Percentiles rank a stretch among this genome's conserved stretches.
phyloP scores from a whole-genome alignment of 92 coral and sea anemone species.

The Parazoanthus atlanticus region DNA sequence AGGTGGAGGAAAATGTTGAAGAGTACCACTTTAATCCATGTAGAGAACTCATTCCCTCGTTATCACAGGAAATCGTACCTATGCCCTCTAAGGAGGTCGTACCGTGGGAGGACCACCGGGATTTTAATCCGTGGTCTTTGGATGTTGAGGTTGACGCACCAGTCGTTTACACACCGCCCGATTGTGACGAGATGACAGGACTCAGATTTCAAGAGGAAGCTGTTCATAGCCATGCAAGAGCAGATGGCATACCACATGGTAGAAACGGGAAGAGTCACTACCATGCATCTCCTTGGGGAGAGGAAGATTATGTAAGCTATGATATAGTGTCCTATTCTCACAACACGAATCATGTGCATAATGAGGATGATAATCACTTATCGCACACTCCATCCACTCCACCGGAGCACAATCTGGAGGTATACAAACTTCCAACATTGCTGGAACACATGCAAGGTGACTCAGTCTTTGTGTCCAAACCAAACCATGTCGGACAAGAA shows the following conservation, averaged over 20 bases:
- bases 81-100: conserved; percentile 18
- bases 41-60: conserved; percentile 24
- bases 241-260: conserved; percentile 48
- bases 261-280: conserved; percentile 61
- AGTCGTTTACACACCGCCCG: conserved; percentile 66
- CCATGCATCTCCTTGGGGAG: conserved; percentile 37
- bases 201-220: conserved; percentile 47
- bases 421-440: conserved; percentile 78
- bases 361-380: conserved; percentile 11
- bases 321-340: conserved; percentile 19
- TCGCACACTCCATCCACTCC: conserved; percentile 24
- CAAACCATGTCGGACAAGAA: conserved; percentile 59
- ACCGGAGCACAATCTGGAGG: conserved; percentile 44
- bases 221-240: conserved; percentile 59
- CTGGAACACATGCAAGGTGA: conserved; percentile 84
- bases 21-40: conserved; percentile 34
- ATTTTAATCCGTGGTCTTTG: conserved; percentile 60
- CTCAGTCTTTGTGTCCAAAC: conserved; percentile 23
- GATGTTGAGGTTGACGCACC: conserved; percentile 60
- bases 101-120: conserved; percentile 31
- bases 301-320: conserved; percentile 21
- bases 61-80: conserved; percentile 14
- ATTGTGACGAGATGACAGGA: conserved; percentile 41
- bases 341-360: conserved; percentile 6
- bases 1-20: conserved; percentile 41